phyloP scores from a whole-genome alignment of 1,140 invertebrate species.

The Mycetomoellerius zeteki region DNA sequence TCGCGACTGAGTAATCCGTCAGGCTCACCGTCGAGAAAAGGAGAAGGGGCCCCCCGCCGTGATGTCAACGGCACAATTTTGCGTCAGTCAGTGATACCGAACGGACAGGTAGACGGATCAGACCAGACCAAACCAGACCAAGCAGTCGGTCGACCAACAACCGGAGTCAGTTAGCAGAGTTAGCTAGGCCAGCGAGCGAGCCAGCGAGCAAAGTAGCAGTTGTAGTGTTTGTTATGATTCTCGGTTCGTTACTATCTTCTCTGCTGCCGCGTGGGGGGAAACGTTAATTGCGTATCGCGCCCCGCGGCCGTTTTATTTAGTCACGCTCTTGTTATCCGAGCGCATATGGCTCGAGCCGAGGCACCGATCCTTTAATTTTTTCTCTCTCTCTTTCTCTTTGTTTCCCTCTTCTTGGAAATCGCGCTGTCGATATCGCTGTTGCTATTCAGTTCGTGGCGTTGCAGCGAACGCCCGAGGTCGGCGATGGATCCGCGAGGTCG shows the following conservation, averaged over 20 bases:
- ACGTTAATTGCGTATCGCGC: constrained; percentile 78
- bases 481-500: not conserved
- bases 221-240: constrained; percentile 77
- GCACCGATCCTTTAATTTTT: constrained; percentile 34
- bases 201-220: constrained; percentile 34
- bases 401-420: constrained; percentile 49
- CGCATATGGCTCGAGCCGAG: constrained; percentile 61
- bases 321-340: constrained; percentile 64
- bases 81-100: constrained; percentile 58
- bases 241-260: constrained; percentile 75
- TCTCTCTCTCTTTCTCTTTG: constrained; percentile 27
- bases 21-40: constrained; percentile 3
- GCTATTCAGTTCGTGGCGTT: not conserved
- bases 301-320: constrained; percentile 66
- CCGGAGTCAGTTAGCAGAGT: too few relatives aligned
- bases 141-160: not conserved
- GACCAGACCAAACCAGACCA: not conserved
- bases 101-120: not conserved
- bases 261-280: constrained; percentile 37
- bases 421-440: constrained; percentile 17
- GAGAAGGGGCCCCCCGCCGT: constrained; percentile 10
- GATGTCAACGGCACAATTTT: constrained; percentile 75
- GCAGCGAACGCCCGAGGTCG: not conserved
- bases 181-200: not conserved
- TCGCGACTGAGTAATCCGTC: constrained; percentile 43